Percentiles rank a stretch among this genome's conserved stretches.
These are phyloP conservation scores for Rhincodon typus DNA, from an alignment of 2,797 vertebrate genomes.

Conservation along the genomic window DNA sequence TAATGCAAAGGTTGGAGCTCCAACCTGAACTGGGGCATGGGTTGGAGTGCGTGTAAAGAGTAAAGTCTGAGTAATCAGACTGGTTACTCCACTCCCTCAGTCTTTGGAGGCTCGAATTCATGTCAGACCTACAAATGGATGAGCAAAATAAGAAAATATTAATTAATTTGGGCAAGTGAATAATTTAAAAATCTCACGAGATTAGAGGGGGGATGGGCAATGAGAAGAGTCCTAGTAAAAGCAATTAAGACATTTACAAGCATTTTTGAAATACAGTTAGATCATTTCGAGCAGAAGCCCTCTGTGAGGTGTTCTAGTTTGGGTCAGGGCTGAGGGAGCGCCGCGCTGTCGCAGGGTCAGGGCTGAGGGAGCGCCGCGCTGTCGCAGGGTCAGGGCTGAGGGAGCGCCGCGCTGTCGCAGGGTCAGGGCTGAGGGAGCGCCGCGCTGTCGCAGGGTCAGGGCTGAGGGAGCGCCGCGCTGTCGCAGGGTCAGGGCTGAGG, in stretches of 20 bases:
- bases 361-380: too few species aligned
- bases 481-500: too few species aligned
- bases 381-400: too few species aligned
- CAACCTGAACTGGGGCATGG: neutral
- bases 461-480: too few species aligned
- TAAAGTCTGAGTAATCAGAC: neutral
- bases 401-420: too few species aligned
- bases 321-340: too few species aligned
- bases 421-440: too few species aligned
- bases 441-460: too few species aligned
- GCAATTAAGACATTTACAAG: neutral
- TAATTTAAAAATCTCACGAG: neutral
- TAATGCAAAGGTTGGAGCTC: neutral
- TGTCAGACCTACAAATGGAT: neutral
- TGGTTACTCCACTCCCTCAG: neutral
- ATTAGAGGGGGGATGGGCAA: neutral
- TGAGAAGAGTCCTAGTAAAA: neutral
- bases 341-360: too few species aligned
- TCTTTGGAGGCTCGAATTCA: neutral
- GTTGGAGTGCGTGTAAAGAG: neutral
- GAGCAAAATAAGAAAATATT: neutral
- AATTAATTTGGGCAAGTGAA: neutral
- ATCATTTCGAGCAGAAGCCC: neutral
- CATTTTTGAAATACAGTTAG: neutral
- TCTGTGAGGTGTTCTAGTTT: constrained; percentile 19